Evolutionary conservation across 2,888 invertebrate genomes (phyloP), one percentile per base, ranked within the genome.

Genomic region (Ichneumoninae sp.): DNA sequence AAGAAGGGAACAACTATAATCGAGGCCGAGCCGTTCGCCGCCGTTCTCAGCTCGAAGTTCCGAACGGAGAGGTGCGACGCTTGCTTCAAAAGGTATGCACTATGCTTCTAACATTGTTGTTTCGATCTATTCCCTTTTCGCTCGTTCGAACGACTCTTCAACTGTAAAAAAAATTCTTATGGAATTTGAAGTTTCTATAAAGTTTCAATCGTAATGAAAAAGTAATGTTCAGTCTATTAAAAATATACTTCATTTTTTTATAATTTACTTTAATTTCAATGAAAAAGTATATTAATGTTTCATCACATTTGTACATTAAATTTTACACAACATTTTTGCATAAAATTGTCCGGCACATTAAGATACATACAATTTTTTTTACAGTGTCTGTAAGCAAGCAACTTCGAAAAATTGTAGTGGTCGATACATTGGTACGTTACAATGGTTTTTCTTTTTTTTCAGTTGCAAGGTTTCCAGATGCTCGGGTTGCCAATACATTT

Each of bases 401-500:
- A 40, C 62, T 72, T 30, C 22, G 1, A 22, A 33, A 65, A 60
- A 62, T 71, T 76, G 26, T 62, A 4, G 10, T 26, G 3, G n/a
- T 36, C 68, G 8, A 40, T 22, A 47, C 13, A 0, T 47, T 16
- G 44, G 3, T 13, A 44, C 22, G 10, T 60, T 52, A 50, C 10
- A 44, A n/a, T 77, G 36, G 22, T 66, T 22, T 65, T 40, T 50
- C 82, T 82, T 76, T 84, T 84, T 80, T 50, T 95, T 95, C 94
- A 97, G 97, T 90, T 94, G 94, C 70, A 96, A 96, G 91, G 94
- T 97, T 70, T 94, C 96, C 36, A 97, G 97, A 94, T 98, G 98
- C 94, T 96, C 97, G 0, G 96, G 95, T 74, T 98, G 98, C 94
- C 96, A 96, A 79, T 97, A 96, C 90, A 96, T 97, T 0, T 96